Evolutionary conservation across 1,140 invertebrate species (phyloP).

Genomic region (Cydia fagiglandana): DNA sequence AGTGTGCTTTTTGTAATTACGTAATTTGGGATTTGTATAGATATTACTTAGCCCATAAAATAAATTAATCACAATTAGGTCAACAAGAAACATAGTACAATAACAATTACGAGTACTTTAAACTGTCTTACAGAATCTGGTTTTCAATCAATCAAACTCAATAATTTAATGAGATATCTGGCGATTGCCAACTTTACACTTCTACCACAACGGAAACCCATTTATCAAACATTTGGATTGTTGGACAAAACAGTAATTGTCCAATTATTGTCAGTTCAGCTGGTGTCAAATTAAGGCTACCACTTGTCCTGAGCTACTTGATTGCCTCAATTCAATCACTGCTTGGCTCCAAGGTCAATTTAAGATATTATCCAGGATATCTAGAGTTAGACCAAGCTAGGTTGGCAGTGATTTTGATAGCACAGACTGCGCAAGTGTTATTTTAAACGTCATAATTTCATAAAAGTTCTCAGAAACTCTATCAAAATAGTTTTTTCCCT

Average conservation of each 20-base stretch:
- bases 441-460: too few species aligned
- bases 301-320: constrained; percentile 1
- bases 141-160: neutral
- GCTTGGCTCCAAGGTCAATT: constrained; percentile 2
- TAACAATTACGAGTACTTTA: too few species aligned
- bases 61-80: too few species aligned
- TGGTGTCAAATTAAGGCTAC: constrained; percentile 22
- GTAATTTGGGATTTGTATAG: too few species aligned
- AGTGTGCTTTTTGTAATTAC: too few species aligned
- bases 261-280: constrained; percentile 16
- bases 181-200: neutral
- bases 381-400: neutral
- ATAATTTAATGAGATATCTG: neutral
- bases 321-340: constrained; percentile 24
- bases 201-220: neutral
- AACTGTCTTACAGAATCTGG: neutral
- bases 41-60: too few species aligned
- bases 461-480: too few species aligned
- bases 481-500: too few species aligned
- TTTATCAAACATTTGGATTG: constrained; percentile 2
- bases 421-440: too few species aligned
- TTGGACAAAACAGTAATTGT: constrained; percentile 15
- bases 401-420: too few species aligned
- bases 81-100: too few species aligned
- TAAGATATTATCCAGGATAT: neutral